A percentile compares a stretch with the other conserved stretches of the same genome.
phyloP scores from a whole-genome alignment of 1,140 invertebrate species.

The Delia radicum region DNA sequence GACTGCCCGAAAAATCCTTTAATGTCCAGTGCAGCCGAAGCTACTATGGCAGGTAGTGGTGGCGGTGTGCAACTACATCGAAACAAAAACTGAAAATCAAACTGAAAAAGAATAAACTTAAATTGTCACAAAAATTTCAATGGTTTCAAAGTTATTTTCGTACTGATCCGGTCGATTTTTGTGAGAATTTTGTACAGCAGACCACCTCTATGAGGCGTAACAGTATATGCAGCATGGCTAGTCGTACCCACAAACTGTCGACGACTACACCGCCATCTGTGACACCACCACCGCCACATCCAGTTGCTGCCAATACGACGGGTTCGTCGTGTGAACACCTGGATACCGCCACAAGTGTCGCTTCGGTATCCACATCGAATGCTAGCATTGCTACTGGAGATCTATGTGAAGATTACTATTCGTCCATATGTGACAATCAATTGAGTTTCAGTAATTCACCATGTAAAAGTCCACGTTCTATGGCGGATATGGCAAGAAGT shows the following conservation, averaged over 20 bases:
- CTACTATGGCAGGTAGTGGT: background rate
- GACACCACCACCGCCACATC: conserved; percentile 10
- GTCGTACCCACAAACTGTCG: conserved; percentile 26
- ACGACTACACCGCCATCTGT: conserved; percentile 10
- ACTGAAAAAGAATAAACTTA: conserved; percentile 33
- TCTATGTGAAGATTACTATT: conserved; percentile 36
- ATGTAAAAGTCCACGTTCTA: conserved; percentile 35
- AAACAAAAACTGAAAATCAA: conserved; percentile 32
- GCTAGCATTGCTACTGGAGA: conserved; percentile 29
- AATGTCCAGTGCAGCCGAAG: background rate
- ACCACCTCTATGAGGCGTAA: conserved; percentile 28
- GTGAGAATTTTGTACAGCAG: conserved; percentile 32
- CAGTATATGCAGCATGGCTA: conserved; percentile 30
- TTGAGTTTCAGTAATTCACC: conserved; percentile 37
- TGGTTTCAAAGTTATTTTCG: conserved; percentile 33
- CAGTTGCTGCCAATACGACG: background rate
- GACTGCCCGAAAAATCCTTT: background rate
- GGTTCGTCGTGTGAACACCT: background rate
- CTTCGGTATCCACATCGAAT: conserved; percentile 28
- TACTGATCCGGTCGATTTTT: conserved; percentile 30
- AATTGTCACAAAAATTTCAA: conserved; percentile 30
- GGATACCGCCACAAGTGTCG: background rate
- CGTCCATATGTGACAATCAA: conserved; percentile 39
- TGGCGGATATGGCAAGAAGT: conserved; percentile 24
- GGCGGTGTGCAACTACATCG: conserved; percentile 21